Conservation (phyloP, 2,113 vertebrate species). For the Ahaetulla prasina region DNA sequence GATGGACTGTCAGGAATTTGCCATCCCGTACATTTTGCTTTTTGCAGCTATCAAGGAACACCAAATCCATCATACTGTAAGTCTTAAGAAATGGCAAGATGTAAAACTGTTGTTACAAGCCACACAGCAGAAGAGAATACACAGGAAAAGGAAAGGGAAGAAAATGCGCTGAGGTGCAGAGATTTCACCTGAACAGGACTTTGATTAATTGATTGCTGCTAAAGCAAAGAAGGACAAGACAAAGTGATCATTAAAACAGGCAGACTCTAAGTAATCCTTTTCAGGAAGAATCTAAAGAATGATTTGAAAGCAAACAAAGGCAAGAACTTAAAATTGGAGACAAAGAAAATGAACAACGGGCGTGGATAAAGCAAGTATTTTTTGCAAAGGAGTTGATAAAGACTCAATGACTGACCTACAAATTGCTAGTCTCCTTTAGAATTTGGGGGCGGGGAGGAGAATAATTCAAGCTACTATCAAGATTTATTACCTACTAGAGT, state of each 20-base stretch:
- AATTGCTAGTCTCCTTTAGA: background rate
- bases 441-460: background rate
- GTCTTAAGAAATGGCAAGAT: background rate
- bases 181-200: background rate
- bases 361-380: background rate
- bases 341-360: background rate
- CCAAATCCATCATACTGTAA: background rate
- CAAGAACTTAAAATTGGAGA: rapidly evolving
- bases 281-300: background rate
- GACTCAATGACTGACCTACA: background rate
- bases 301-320: background rate
- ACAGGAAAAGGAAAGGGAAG: background rate
- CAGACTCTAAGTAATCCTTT: background rate
- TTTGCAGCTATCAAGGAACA: background rate
- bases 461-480: background rate
- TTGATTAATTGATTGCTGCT: background rate
- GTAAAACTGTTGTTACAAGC: background rate
- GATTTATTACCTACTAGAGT: background rate
- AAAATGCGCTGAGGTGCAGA: background rate
- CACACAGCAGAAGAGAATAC: background rate
- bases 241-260: background rate
- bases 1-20: background rate
- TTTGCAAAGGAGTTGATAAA: background rate
- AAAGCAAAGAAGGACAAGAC: background rate
- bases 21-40: background rate